phyloP scores from a whole-genome alignment of 2,888 invertebrate species.

The Drosophila cognata region DNA sequence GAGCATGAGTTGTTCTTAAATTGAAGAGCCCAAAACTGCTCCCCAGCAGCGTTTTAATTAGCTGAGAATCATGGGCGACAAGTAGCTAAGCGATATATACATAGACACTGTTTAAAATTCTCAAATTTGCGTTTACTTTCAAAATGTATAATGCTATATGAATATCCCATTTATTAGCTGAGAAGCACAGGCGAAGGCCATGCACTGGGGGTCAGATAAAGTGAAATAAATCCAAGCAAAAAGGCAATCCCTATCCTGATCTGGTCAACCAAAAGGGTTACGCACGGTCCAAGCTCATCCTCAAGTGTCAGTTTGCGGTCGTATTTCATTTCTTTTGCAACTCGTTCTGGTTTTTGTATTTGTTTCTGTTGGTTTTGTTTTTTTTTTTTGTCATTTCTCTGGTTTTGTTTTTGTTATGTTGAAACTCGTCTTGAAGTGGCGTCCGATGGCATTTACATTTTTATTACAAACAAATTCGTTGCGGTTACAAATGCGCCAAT shows the following conservation, averaged over 20 bases:
- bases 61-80: slow-evolving; percentile 4
- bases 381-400: neutral
- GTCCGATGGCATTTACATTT: slow-evolving; percentile 77
- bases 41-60: slow-evolving; percentile 76
- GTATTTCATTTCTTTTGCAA: slow-evolving; percentile 71
- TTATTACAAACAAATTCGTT: slow-evolving; percentile 80
- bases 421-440: slow-evolving; percentile 70
- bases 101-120: slow-evolving; percentile 11
- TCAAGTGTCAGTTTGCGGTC: slow-evolving; percentile 74
- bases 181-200: neutral
- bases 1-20: slow-evolving; percentile 48
- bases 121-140: slow-evolving; percentile 36
- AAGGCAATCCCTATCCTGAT: slow-evolving; percentile 43
- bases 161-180: slow-evolving; percentile 52
- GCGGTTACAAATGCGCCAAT: slow-evolving; percentile 78
- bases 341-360: slow-evolving; percentile 47
- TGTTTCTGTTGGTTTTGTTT: neutral
- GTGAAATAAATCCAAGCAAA: slow-evolving; percentile 38
- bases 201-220: slow-evolving; percentile 19
- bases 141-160: slow-evolving; percentile 55
- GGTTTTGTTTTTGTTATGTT: slow-evolving; percentile 16
- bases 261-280: slow-evolving; percentile 63
- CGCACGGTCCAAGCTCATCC: slow-evolving; percentile 52
- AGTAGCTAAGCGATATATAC: slow-evolving; percentile 6
- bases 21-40: slow-evolving; percentile 49